A percentile compares a stretch with the other conserved stretches of the same genome.
These are phyloP conservation scores for Acanthosoma haemorrhoidale DNA, from an alignment of 2,888 invertebrate species.

Conservation along the genomic window DNA sequence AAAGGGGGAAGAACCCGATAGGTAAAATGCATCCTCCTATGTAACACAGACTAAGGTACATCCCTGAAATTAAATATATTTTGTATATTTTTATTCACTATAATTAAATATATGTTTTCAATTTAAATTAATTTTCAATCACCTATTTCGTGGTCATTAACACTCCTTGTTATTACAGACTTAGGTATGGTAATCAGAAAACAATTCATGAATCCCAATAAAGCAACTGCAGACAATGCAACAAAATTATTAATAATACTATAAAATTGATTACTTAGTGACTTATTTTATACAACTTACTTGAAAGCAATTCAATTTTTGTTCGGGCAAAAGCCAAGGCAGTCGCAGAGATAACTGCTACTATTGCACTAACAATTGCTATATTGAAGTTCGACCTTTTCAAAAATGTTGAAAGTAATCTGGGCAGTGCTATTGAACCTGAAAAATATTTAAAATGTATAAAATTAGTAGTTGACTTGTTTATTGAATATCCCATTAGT, in stretches of 20 bases:
- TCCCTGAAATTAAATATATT: not conserved
- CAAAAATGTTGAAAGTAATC: not conserved
- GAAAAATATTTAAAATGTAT: no score
- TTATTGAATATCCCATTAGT: no score
- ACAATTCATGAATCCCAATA: not conserved
- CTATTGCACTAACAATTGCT: not conserved
- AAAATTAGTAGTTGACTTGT: no score
- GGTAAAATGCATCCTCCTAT: not conserved
- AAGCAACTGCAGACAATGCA: not conserved
- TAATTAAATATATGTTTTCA: no score
- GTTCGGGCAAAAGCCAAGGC: not conserved
- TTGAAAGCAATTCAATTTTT: not conserved
- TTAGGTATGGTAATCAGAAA: not conserved
- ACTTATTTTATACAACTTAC: not conserved
- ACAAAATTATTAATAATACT: no score
- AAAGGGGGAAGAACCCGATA: not conserved
- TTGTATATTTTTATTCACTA: not conserved
- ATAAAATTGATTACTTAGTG: no score
- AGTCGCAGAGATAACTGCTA: not conserved
- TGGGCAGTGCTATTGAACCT: not conserved
- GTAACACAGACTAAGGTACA: not conserved
- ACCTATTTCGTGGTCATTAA: not conserved
- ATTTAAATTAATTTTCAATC: not conserved
- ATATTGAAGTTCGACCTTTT: not conserved
- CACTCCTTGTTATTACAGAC: not conserved